Base-by-base conservation (phyloP, 2,888 invertebrate species). In the Sphaerolaimus hirsutus region DNA sequence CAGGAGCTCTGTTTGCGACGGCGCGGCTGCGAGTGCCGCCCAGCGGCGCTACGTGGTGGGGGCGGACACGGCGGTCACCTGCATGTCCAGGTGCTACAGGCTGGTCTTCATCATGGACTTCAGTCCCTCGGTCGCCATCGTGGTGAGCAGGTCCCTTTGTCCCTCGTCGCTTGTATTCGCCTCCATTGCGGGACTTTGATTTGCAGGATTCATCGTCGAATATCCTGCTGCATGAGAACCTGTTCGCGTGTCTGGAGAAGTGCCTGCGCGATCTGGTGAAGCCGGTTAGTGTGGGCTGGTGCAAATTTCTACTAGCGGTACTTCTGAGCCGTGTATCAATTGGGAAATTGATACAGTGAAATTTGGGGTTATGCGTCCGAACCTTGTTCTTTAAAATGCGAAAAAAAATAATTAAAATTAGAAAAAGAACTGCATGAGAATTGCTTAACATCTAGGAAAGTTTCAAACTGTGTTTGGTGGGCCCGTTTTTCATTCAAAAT, bases 21-120 rank as follows among this genome's bases (percentile, higher is more conserved):
- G n/a, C 17, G 5, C 37, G 5, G n/a, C 5, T 14, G 5, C 37
- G 37, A n/a, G n/a, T 17, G 37, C 21, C n/a, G 12, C 17, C 5
- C 10, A n/a, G n/a, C 37, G 5, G 37, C 5, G 40, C 23, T 40
- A 40, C 17, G 23, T 22, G 5, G 29, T 76, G 47, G 70, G 72
- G 22, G 67, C 71, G 36, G 62, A 70, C 26, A 74, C 76, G 40
- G 68, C 71, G 50, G 68, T 79, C 32, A 73, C 74, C 54, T 79
- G 78, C 63, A 64, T 80, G 37, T 74, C 78, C 22, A 72, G 75
- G 53, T 71, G 72, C 50, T 79, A 80, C 61, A 69, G 76, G 51
- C 71, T 78, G 53, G 78, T 77, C 42, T 78, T 77, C 60, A 75
- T 78, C 54, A 67, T 81, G 49, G 80, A 81, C 64, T 71, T 80